phyloP scores from a whole-genome alignment of 1,140 invertebrate genomes.

The Solen grandis region DNA sequence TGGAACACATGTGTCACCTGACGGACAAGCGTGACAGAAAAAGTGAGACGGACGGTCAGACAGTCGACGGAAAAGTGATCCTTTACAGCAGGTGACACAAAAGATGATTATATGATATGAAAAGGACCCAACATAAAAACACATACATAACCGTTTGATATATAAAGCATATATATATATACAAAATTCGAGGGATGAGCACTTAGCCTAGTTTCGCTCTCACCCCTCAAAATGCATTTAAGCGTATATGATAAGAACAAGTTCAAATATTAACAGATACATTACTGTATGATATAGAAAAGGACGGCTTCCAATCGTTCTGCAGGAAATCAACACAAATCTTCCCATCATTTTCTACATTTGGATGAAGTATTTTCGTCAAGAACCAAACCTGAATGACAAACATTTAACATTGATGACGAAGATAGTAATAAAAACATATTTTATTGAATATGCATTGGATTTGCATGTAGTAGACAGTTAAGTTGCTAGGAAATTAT shows the following conservation, averaged over 20 bases:
- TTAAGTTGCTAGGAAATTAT: no score
- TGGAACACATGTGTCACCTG: no score
- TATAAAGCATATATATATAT: neutral
- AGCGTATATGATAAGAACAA: neutral
- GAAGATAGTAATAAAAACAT: no score
- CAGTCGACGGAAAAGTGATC: no score
- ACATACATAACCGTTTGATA: neutral
- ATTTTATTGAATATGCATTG: no score
- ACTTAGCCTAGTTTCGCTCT: no score
- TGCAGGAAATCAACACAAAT: conserved; percentile 63
- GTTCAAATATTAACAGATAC: neutral
- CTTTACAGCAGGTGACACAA: neutral
- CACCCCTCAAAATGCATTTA: no score
- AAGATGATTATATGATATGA: neutral
- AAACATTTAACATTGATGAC: no score
- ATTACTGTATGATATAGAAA: conserved; percentile 54
- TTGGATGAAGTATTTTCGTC: conserved; percentile 61
- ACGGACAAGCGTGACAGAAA: no score
- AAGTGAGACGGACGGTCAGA: no score
- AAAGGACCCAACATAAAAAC: neutral
- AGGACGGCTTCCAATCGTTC: conserved; percentile 62
- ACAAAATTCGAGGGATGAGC: neutral
- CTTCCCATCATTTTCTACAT: conserved; percentile 60
- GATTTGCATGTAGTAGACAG: no score
- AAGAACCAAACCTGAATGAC: conserved; percentile 61